Percentiles rank a stretch among this genome's conserved stretches.
phyloP scores from a whole-genome alignment of 1,140 invertebrate species.

The Heliconius congener region DNA sequence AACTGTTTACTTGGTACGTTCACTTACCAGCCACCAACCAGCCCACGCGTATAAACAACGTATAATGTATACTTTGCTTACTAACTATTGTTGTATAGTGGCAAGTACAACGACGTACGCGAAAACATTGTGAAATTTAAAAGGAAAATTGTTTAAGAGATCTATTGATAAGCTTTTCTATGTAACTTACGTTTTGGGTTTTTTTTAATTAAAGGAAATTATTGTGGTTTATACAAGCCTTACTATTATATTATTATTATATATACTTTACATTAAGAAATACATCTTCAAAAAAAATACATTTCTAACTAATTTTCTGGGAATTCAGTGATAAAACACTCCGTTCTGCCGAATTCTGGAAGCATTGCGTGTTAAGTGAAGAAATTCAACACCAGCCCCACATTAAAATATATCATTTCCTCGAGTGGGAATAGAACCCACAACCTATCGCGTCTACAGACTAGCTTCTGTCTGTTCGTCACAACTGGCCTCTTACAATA shows the following conservation, averaged over 20 bases:
- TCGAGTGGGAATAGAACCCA: too few relatives aligned
- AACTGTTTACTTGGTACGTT: conserved; percentile 18
- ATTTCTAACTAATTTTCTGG: too few relatives aligned
- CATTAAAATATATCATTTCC: too few relatives aligned
- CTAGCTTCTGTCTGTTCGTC: too few relatives aligned
- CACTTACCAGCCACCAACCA: conserved; percentile 17
- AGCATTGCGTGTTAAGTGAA: too few relatives aligned
- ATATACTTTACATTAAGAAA: background rate
- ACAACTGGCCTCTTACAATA: too few relatives aligned
- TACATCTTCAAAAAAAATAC: background rate
- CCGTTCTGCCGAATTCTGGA: too few relatives aligned
- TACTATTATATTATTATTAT: background rate
- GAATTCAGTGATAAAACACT: too few relatives aligned
- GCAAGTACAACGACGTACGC: background rate
- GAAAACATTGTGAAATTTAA: conserved; percentile 7
- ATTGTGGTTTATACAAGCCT: background rate
- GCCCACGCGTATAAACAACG: conserved; percentile 20
- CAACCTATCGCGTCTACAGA: too few relatives aligned
- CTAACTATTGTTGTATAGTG: conserved; percentile 19
- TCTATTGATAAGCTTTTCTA: conserved; percentile 7
- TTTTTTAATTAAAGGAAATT: background rate
- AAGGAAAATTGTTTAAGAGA: conserved; percentile 8
- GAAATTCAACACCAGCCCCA: too few relatives aligned
- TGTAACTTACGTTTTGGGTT: background rate
- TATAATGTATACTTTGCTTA: conserved; percentile 25